A percentile compares a stretch with the other conserved stretches of the same genome.
Conservation (phyloP, 2,888 invertebrate genomes). For the Chymomyza caudatula region DNA sequence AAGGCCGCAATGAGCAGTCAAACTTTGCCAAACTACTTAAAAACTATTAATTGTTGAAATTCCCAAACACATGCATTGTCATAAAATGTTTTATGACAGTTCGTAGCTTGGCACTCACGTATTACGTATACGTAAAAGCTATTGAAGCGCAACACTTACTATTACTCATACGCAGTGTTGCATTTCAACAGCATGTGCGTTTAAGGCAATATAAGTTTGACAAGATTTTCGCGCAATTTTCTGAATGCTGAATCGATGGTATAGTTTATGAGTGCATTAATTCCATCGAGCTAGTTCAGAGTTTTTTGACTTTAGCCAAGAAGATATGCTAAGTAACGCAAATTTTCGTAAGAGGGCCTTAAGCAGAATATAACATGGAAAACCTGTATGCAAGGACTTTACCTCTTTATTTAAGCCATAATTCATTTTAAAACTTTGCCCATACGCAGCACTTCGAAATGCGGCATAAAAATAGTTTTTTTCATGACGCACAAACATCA, state of each 20-base stretch:
- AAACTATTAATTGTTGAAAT: background rate
- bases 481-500: background rate
- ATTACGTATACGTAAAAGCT: background rate
- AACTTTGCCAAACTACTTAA: background rate
- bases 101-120: background rate
- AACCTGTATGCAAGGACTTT: too few relatives aligned
- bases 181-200: background rate
- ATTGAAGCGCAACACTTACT: background rate
- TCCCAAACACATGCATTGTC: background rate
- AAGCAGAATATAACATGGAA: too few relatives aligned
- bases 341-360: too few relatives aligned
- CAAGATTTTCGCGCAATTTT: background rate
- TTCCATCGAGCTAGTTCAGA: too few relatives aligned
- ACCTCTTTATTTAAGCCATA: background rate
- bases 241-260: background rate
- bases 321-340: too few relatives aligned
- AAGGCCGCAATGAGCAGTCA: background rate
- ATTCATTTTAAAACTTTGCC: background rate
- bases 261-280: too few relatives aligned
- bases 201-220: background rate
- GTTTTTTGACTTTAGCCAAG: too few relatives aligned
- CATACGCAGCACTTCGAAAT: background rate
- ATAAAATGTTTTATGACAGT: background rate
- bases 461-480: background rate
- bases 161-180: background rate